These are phyloP conservation scores for Byasa hedistus DNA, from an alignment of 2,888 invertebrate species.

Conservation along the genomic window DNA sequence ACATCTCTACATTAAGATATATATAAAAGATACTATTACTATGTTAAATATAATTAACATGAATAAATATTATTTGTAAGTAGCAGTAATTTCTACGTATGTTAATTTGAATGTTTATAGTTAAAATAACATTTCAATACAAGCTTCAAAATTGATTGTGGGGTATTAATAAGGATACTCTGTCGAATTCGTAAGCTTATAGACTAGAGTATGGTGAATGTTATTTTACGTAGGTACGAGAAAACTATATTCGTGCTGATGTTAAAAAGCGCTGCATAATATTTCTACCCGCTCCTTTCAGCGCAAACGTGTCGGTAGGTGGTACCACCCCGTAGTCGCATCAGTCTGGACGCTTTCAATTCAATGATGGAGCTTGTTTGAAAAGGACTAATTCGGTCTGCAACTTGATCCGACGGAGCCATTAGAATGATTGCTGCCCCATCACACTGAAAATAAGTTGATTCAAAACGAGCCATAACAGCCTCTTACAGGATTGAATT, in stretches of 20 bases:
- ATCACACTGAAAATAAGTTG: conserved; percentile 49
- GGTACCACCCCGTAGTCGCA: conserved; percentile 19
- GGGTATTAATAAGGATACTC: not conserved
- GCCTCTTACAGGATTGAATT: conserved; percentile 74
- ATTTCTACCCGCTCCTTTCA: conserved; percentile 24
- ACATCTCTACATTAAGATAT: conserved; percentile 1
- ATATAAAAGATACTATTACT: conserved; percentile 12
- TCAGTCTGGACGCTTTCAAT: conserved; percentile 66
- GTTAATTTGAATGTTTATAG: not conserved
- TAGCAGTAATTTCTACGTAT: not conserved
- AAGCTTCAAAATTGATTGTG: not conserved
- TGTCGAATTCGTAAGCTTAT: not conserved
- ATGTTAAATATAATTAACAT: conserved; percentile 10
- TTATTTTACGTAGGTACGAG: conserved; percentile 2
- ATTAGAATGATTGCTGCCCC: conserved; percentile 73
- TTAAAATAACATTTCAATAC: not conserved
- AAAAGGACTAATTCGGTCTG: conserved; percentile 72
- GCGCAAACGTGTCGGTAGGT: conserved; percentile 24
- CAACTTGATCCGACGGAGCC: conserved; percentile 58
- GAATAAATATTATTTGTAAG: not conserved
- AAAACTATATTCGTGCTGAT: conserved; percentile 23
- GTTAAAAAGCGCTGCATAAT: conserved; percentile 25
- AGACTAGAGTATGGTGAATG: not conserved
- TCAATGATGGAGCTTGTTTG: conserved; percentile 64
- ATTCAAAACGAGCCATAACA: conserved; percentile 55